Percentiles rank a stretch among this genome's conserved stretches.
Conservation (phyloP, 2,113 vertebrate genomes). For the Limnothrissa miodon region DNA sequence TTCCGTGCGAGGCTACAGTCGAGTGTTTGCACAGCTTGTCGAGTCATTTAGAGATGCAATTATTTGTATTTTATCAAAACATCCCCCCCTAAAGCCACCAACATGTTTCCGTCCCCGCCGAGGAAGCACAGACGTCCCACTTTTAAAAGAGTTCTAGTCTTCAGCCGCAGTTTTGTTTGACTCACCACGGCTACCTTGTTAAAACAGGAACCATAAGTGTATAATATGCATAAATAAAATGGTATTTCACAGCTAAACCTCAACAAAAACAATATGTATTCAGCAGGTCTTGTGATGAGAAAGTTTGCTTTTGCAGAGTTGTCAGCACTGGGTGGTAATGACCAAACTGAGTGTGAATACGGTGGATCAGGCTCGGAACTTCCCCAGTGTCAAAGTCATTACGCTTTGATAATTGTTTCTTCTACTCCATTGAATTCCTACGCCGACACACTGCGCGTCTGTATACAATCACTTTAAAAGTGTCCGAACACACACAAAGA, state of each 20-base stretch:
- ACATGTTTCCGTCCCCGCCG: constrained; percentile 41
- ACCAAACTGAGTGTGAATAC: constrained; percentile 44
- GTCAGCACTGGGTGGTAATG: constrained; percentile 41
- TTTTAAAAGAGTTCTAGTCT: not conserved
- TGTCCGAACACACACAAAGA: constrained; percentile 27
- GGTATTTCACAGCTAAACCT: not conserved
- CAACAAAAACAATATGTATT: not conserved
- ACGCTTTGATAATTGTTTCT: constrained; percentile 56
- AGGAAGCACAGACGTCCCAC: not conserved
- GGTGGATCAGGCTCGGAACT: constrained; percentile 36
- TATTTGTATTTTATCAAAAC: constrained; percentile 62
- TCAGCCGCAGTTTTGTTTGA: not conserved
- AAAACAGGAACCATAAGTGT: not conserved
- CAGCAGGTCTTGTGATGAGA: not conserved
- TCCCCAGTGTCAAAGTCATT: constrained; percentile 50
- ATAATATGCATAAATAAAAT: not conserved
- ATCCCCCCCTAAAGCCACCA: constrained; percentile 45
- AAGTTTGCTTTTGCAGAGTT: not conserved
- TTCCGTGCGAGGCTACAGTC: constrained; percentile 49
- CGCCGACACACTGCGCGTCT: constrained; percentile 41
- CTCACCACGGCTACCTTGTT: not conserved
- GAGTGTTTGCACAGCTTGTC: constrained; percentile 64
- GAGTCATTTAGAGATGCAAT: constrained; percentile 54
- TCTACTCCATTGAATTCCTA: constrained; percentile 51
- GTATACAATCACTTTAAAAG: constrained; percentile 44